These are phyloP conservation scores for Selenia dentaria DNA, from an alignment of 2,888 invertebrate genomes.

Conservation along the genomic window DNA sequence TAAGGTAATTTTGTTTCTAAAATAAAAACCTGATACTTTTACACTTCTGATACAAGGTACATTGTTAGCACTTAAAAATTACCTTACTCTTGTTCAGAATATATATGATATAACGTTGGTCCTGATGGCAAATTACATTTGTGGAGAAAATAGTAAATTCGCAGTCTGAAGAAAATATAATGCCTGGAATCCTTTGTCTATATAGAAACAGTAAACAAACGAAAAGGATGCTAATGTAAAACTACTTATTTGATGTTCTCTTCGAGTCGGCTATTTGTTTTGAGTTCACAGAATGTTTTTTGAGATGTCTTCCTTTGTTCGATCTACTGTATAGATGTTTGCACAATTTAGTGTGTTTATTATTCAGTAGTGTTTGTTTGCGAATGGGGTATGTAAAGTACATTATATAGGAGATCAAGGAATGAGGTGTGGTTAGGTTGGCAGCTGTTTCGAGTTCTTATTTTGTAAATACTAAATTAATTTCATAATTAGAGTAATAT, in stretches of 20 bases:
- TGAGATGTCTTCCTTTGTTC: constrained; percentile 41
- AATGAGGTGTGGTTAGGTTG: constrained; percentile 7
- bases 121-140: too few species aligned
- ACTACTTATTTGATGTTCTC: constrained; percentile 77
- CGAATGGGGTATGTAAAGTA: constrained; percentile 47
- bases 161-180: too few species aligned
- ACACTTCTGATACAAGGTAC: too few species aligned
- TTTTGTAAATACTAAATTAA: too few species aligned
- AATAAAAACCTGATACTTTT: too few species aligned
- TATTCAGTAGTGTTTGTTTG: constrained; percentile 48
- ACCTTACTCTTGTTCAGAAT: too few species aligned
- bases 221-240: constrained; percentile 62
- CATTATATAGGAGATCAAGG: constrained; percentile 33
- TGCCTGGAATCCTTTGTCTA: constrained; percentile 2
- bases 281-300: constrained; percentile 54
- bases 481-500: too few species aligned
- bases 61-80: too few species aligned
- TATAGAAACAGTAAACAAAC: constrained; percentile 45
- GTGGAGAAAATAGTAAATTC: too few species aligned
- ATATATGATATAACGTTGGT: too few species aligned
- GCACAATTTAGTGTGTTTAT: constrained; percentile 61
- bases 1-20: too few species aligned
- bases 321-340: constrained; percentile 48
- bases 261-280: constrained; percentile 59
- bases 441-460: too few species aligned